Base-by-base conservation (phyloP, 2,888 invertebrate genomes). In the Allygus modestus region DNA sequence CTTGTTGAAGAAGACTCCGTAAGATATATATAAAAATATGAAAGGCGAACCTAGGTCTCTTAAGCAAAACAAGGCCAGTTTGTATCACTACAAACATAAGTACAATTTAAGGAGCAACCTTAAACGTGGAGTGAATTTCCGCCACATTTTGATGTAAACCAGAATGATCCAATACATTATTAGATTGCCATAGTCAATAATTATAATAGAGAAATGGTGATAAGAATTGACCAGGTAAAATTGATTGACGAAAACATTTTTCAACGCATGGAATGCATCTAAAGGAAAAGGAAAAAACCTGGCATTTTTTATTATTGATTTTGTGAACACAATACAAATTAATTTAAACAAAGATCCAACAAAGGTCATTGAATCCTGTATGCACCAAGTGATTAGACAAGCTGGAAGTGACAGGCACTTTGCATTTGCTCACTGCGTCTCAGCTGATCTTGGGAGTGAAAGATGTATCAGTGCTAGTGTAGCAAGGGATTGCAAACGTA, bases 161-260 rank as follows among this genome's bases (percentile, higher is more conserved):
- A n/a, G n/a, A n/a, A n/a, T 1, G 20, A 41, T 28, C 17, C 15
- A 41, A 23, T 73, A 7, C 73, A 73, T 43, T 33, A 20, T 41
- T 20, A 73, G 7, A 41, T 73, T 20, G 73, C 37, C 5, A 2
- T 41, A 20, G n/a, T 43, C 1, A 73, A 73, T 23, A 73, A 73
- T 17, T 41, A 43, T 23, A 73, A 41, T 12, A 73, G 43, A 20
- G 73, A 73, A 73, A 2, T 73, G 12, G 73, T 41, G 0, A 0
- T 23, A 1, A 73, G 41, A 69, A 41, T 41, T 41, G 73, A 73
- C 31, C 12, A 31, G 1, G 31, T 69, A n/a, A 5, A 17, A 2
- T 5, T 69, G 4, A 69, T 69, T 41, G 17, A 73, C 0, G 73
- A 43, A 17, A 69, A n/a, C 41, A 41, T 73, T 73, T 73, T 20